Percentiles rank a stretch among this genome's conserved stretches.
These are phyloP conservation scores for Protophormia terraenovae DNA, from an alignment of 2,888 invertebrate genomes.

Conservation along the genomic window DNA sequence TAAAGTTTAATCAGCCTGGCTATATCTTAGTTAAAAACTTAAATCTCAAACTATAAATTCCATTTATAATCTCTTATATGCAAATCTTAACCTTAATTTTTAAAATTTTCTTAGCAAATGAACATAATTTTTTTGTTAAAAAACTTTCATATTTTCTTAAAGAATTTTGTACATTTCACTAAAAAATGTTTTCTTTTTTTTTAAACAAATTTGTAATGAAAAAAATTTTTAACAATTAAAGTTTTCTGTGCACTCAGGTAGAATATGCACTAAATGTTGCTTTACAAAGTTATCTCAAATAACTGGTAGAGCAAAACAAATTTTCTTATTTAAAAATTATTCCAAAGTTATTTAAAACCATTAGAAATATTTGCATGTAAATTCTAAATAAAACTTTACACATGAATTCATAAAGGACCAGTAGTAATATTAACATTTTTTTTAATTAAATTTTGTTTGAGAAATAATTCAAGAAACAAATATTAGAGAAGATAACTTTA, in stretches of 20 bases:
- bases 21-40: too few relatives aligned
- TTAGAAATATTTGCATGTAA: not conserved
- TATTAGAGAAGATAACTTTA: too few relatives aligned
- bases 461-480: too few relatives aligned
- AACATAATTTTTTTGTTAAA: not conserved
- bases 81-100: not conserved
- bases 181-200: too few relatives aligned
- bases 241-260: slow-evolving; percentile 4
- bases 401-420: slow-evolving; percentile 3
- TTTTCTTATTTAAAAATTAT: slow-evolving; percentile 4
- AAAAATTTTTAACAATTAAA: slow-evolving; percentile 1
- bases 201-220: too few relatives aligned
- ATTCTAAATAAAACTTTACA: slow-evolving; percentile 7
- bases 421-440: not conserved
- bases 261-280: slow-evolving; percentile 9
- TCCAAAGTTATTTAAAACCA: slow-evolving; percentile 10
- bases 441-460: not conserved
- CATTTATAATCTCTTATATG: not conserved
- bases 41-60: too few relatives aligned
- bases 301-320: not conserved
- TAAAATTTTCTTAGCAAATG: too few relatives aligned
- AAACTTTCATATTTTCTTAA: not conserved
- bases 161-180: too few relatives aligned
- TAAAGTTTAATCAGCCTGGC: too few relatives aligned
- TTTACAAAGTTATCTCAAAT: not conserved